phyloP scores from a whole-genome alignment of 1,140 invertebrate species.

The Nylanderia fulva region DNA sequence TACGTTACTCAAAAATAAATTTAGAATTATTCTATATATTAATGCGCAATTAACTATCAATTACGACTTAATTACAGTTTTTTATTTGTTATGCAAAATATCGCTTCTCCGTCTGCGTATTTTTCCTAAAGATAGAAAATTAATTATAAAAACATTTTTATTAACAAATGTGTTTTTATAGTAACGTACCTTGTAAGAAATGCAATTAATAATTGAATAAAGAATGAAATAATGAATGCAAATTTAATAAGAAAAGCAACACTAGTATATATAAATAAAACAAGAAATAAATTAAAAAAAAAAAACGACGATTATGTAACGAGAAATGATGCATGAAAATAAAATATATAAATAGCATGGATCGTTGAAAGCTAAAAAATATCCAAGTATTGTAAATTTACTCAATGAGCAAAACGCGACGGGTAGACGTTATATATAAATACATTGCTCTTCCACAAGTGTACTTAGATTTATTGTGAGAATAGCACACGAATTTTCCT shows the following conservation, averaged over 20 bases:
- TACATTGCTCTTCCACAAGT: constrained; percentile 1
- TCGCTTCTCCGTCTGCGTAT: background rate
- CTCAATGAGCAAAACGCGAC: constrained; percentile 2
- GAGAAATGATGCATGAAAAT: background rate
- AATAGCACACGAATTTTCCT: constrained; percentile 1
- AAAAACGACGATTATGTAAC: background rate
- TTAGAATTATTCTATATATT: background rate
- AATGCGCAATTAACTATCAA: background rate
- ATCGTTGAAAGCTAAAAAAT: constrained; percentile 24
- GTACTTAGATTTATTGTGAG: background rate
- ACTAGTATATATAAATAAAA: too few species aligned
- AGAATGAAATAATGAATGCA: too few species aligned
- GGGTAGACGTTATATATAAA: background rate
- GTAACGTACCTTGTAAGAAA: background rate
- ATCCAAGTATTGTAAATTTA: constrained; percentile 5
- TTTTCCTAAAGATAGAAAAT: background rate
- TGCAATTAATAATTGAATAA: constrained; percentile 5
- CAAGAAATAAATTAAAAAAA: too few species aligned
- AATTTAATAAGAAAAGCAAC: background rate
- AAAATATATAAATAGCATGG: background rate
- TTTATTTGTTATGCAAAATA: background rate
- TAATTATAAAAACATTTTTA: constrained; percentile 23
- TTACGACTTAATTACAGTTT: background rate
- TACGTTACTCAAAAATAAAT: background rate
- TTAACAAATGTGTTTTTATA: background rate